phyloP scores from a whole-genome alignment of 1,140 invertebrate genomes.

The Homalodisca vitripennis region DNA sequence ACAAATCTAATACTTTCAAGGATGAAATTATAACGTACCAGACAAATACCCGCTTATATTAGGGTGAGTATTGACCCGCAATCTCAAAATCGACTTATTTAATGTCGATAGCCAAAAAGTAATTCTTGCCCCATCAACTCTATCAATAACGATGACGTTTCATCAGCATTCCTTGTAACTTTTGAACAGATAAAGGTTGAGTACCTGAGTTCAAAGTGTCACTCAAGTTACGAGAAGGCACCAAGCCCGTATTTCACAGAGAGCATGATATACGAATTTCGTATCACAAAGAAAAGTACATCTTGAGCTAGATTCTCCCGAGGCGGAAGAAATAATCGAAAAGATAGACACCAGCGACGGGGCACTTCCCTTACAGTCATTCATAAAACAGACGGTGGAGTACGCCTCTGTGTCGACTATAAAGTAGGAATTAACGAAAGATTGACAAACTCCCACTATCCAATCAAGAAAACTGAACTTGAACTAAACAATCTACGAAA shows the following conservation, averaged over 20 bases:
- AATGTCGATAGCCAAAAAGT: background rate
- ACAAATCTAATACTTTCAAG: constrained; percentile 50
- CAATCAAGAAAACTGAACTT: constrained; percentile 30
- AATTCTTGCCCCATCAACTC: no score
- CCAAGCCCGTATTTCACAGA: constrained; percentile 24
- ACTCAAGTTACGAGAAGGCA: constrained; percentile 27
- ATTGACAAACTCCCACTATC: constrained; percentile 22
- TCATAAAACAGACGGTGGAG: constrained; percentile 44
- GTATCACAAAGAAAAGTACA: constrained; percentile 28
- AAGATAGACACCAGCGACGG: constrained; percentile 44
- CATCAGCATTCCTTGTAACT: no score
- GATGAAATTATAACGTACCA: constrained; percentile 40
- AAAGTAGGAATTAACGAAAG: constrained; percentile 42
- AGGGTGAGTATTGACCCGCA: constrained; percentile 33
- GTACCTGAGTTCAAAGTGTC: constrained; percentile 15
- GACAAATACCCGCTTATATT: constrained; percentile 33
- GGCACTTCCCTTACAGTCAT: constrained; percentile 47
- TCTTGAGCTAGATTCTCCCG: constrained; percentile 26
- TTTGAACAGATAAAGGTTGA: constrained; percentile 37
- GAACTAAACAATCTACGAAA: constrained; percentile 26
- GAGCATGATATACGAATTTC: constrained; percentile 33
- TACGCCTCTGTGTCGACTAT: constrained; percentile 53
- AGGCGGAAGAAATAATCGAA: constrained; percentile 39
- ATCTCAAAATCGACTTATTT: constrained; percentile 34
- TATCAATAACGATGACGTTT: no score